Evolutionary conservation across 2,888 invertebrate species (phyloP), one percentile per base, ranked within the genome.

Genomic region (Rhopalosiphum nymphaeae): DNA sequence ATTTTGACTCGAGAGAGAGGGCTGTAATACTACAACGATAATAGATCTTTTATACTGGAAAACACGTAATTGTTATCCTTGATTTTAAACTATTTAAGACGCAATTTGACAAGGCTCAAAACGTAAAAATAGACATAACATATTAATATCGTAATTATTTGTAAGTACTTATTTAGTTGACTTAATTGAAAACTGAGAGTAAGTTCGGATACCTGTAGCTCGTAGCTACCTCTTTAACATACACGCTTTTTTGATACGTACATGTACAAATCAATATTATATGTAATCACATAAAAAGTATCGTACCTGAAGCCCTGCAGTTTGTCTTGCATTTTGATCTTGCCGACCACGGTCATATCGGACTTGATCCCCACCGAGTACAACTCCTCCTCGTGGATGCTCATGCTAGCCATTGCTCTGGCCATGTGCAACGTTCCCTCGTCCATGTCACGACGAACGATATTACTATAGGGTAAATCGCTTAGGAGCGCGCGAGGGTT

Each of bases 391-490:
- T 97, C 96, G 86, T 96, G 96, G 53, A 97, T 96, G 94, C 96
- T 96, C 95, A 97, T 97, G 0, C 97, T 97, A 26, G 97, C 97
- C 95, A 98, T 96, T 29, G 97, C 97, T 94, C 97, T 97, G 10
- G 98, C 98, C 95, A 98, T 96, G 95, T 97, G 97, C 95, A 98
- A 95, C 96, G 97, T 97, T 95, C 97, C 97, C 96, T 98, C 98
- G 96, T 97, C 97, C 97, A 98, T 97, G 0, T 42, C 3, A 9
- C 36, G 78, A 42, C 78, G 25, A 7, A 21, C 21, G 78, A 21
- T 36, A 1, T 36, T 67, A 16, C 36, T 36, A 36, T 21, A 9
- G 78, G 7, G 3, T 9, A 36, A 78, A 21, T 78, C 36, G 21
- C 78, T 36, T 21, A 21, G 21, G 78, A 36, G 9, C 36, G 36